A percentile compares a stretch with the other conserved stretches of the same genome.
Evolutionary conservation across 2,113 vertebrate genomes (phyloP).

Genomic region (Eurystomus gularis): DNA sequence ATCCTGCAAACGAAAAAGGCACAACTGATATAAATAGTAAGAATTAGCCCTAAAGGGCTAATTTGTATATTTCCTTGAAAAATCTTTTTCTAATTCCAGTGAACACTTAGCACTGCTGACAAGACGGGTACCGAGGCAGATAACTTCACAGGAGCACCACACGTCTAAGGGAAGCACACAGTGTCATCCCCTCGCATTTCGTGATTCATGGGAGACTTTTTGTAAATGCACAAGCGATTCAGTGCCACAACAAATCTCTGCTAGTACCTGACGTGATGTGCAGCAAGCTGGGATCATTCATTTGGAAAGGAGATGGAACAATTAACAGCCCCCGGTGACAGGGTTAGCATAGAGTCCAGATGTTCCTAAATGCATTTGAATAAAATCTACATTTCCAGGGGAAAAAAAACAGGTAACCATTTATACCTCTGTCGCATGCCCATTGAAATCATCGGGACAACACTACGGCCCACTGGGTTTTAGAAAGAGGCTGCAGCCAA

Average conservation of each 20-base stretch:
- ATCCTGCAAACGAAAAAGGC: background rate
- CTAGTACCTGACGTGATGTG: background rate
- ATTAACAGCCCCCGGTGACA: background rate
- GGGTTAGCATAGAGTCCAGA: background rate
- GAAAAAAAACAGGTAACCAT: background rate
- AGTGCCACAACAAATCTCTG: background rate
- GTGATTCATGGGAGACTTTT: background rate
- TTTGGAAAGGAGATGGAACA: background rate
- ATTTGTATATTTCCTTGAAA: background rate
- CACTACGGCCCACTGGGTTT: fast-evolving
- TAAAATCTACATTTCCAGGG: background rate
- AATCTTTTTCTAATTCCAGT: background rate
- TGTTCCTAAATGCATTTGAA: background rate
- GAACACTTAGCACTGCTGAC: background rate
- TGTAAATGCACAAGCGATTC: background rate
- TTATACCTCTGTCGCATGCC: fast-evolving
- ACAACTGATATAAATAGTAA: background rate
- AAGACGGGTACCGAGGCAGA: background rate
- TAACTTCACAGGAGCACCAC: background rate
- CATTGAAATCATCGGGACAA: background rate
- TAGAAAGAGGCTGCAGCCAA: background rate
- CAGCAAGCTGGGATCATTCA: background rate
- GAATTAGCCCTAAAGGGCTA: background rate
- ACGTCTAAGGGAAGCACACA: background rate
- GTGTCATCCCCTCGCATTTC: background rate